Base-by-base conservation (phyloP, 2,113 vertebrate species). In the Silurus meridionalis region DNA sequence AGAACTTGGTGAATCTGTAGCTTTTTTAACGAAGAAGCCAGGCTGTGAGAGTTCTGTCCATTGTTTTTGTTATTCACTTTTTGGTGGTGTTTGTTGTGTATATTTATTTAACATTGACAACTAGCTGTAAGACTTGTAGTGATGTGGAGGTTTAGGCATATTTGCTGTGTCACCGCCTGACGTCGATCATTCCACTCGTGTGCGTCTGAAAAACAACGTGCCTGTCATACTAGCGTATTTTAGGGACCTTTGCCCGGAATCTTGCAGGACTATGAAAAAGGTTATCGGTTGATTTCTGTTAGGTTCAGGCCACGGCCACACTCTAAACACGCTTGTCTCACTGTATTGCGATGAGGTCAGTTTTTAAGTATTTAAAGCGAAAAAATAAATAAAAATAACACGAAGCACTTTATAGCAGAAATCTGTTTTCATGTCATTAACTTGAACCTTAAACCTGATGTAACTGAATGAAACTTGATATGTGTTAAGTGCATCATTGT, bases 351-450 rank as follows among this genome's bases (percentile, higher is more conserved):
- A 80, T 8, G 87, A 86, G 88, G 90, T 91, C 90, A 89, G 85
- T 77, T 82, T 37, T 37, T 2, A 37, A 71, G 82, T 87, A 87
- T 86, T 88, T 82, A 83, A 87, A 88, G 83, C 80, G 74, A 88
- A 91, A 90, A 37, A 37, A 37, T 37, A 37, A 37, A 37, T 37
- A 37, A 37, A 37, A 37, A 37, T 37, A 37, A 89, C 28, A 89
- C 86, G 88, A 93, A 92, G 95, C 94, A 93, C 93, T 95, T 94
- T 94, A 94, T 92, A 79, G 80, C 83, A 89, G 85, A 75, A 80
- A 28, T 67, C 57, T 82, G 80, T 86, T 74, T 87, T 61, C 78
- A 63, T 87, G 72, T 89, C 83, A 37, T 72, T 81, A 87, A 90
- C 92, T 93, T 93, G 91, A 92, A 93, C 89, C 86, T 88, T 57